Percentiles rank a stretch among this genome's conserved stretches.
These are phyloP conservation scores for Perca fluviatilis DNA, from an alignment of 2,113 vertebrate species.

Conservation along the genomic window DNA sequence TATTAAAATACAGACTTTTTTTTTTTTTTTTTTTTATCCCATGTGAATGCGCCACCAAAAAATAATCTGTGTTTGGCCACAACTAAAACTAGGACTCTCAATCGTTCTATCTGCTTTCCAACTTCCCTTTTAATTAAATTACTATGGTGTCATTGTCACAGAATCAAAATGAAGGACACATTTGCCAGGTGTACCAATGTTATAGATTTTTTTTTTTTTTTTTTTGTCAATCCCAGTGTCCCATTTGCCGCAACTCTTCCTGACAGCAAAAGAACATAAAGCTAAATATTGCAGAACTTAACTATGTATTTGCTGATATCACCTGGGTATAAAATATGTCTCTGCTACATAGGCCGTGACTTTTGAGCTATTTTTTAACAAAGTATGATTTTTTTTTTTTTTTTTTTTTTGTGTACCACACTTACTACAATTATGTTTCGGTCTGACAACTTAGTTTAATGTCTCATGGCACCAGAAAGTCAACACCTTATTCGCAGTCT, in stretches of 20 bases:
- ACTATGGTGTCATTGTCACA: neutral
- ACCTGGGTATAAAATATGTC: neutral
- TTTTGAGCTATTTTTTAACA: neutral
- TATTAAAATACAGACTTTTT: too few species aligned
- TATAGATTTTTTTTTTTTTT: neutral
- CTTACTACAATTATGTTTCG: neutral
- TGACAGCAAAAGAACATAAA: neutral
- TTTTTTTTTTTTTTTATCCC: too few species aligned
- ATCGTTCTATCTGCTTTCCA: too few species aligned
- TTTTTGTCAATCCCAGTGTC: neutral
- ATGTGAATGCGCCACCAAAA: too few species aligned
- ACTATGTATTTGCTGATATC: neutral
- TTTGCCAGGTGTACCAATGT: neutral
- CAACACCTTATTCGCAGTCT: neutral
- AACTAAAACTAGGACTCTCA: too few species aligned
- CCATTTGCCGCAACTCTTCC: neutral
- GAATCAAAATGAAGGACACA: neutral
- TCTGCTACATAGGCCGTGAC: neutral
- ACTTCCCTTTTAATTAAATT: too few species aligned
- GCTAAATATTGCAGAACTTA: neutral
- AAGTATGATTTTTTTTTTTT: too few species aligned
- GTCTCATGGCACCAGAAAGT: conserved; percentile 1
- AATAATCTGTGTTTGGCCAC: too few species aligned
- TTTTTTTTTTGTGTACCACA: neutral
- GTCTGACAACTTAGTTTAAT: neutral